phyloP scores from a whole-genome alignment of 2,888 invertebrate species.

The Melangyna quadrimaculata region DNA sequence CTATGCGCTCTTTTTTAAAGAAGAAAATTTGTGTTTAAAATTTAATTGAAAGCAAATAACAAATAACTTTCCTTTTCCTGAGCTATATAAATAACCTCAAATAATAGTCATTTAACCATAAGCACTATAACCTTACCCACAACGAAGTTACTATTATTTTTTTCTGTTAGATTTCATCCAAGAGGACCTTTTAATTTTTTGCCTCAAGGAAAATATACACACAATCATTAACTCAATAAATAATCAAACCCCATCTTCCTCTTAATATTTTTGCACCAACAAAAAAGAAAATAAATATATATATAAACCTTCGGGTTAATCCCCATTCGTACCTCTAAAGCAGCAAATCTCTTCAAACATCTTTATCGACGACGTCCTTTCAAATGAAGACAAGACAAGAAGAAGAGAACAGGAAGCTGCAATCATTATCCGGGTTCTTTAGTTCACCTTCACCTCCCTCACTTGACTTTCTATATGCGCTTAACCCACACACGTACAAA shows the following conservation, averaged over 20 bases:
- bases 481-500: not conserved
- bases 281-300: not conserved
- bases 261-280: not conserved
- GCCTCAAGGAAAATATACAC: not conserved
- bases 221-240: not conserved
- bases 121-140: not conserved
- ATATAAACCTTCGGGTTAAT: slow-evolving; percentile 35
- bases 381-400: not conserved
- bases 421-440: slow-evolving; percentile 58
- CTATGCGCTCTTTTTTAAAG: not conserved
- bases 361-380: slow-evolving; percentile 35
- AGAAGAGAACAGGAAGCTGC: slow-evolving; percentile 37
- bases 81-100: not conserved
- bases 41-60: not conserved
- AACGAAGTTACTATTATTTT: not conserved
- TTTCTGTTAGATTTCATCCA: not conserved
- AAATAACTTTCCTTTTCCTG: not conserved
- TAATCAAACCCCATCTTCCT: not conserved
- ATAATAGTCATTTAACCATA: not conserved
- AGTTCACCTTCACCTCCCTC: slow-evolving; percentile 34
- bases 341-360: slow-evolving; percentile 42
- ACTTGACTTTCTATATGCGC: slow-evolving; percentile 4
- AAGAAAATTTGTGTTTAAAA: not conserved
- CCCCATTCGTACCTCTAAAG: slow-evolving; percentile 41
- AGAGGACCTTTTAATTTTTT: not conserved